Base-by-base conservation (phyloP, 2,797 vertebrate species). In the Taenioides sp. region DNA sequence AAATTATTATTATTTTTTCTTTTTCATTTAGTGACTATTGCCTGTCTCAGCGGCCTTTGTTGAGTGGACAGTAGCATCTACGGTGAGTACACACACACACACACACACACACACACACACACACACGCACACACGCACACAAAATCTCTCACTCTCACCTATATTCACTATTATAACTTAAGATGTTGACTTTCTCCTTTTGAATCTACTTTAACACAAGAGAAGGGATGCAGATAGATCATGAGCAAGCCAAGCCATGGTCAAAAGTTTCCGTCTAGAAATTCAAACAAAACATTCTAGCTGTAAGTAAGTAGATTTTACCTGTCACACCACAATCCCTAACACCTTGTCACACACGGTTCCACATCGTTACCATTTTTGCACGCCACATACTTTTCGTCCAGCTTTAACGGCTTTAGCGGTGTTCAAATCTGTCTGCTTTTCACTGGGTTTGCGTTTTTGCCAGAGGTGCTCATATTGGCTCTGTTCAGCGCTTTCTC, bases 401-500 rank as follows among this genome's bases (percentile, higher is more conserved):
- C 75, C 65, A 59, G 40, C 71, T 62, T 75, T 79, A 64, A 22
- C 16, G 67, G 49, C 74, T 78, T 55, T 69, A 27, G 69, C 50
- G 74, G 55, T 6, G 62, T 70, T 70, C 14, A 10, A 64, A 82
- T 86, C 65, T 54, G 67, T 73, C 59, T 81, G 55, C 58, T 59
- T 71, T 58, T 85, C 74, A 72, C 75, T 49, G 75, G 74, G 74
- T 79, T 78, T 54, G 75, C 74, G 69, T 85, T 89, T 83, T 80
- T 75, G 88, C 88, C 77, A 81, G 85, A 81, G 88, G 87, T 87
- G 81, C 70, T 87, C 67, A 79, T 87, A 72, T 81, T 86, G 82
- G 78, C 81, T 80, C 75, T 49, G 77, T 83, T 87, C 82, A 73
- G 83, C 81, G 86, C 82, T 89, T 89, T 87, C 76, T 86, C 85